Conservation (phyloP, 2,888 invertebrate genomes). For the Sminthurinus aureus region DNA sequence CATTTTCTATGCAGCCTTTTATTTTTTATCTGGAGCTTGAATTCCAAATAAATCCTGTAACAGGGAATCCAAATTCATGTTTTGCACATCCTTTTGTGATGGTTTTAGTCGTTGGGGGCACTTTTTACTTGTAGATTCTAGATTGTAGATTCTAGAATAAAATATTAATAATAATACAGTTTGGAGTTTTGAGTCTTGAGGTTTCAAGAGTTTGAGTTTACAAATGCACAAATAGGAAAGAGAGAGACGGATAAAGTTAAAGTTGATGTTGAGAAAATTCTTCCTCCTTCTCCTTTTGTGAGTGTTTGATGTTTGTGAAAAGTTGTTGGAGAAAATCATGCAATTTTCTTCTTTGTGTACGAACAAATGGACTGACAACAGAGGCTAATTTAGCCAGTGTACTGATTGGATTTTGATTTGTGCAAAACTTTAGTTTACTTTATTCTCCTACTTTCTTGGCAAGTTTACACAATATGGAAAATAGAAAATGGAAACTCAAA, state of each 20-base stretch:
- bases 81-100: too few species aligned
- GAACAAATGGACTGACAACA: constrained; percentile 34
- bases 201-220: not conserved
- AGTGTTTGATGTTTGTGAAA: not conserved
- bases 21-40: too few species aligned
- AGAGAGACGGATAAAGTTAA: not conserved
- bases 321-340: constrained; percentile 1
- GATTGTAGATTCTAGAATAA: too few species aligned
- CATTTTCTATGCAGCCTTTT: too few species aligned
- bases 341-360: constrained; percentile 9
- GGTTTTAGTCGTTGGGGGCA: too few species aligned
- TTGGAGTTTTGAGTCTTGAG: not conserved
- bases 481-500: constrained; percentile 17
- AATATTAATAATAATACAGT: too few species aligned
- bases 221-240: not conserved
- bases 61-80: too few species aligned
- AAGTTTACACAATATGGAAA: constrained; percentile 21
- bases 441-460: not conserved
- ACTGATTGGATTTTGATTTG: constrained; percentile 38
- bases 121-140: too few species aligned
- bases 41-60: too few species aligned
- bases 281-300: constrained; percentile 1
- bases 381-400: constrained; percentile 32
- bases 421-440: constrained; percentile 28
- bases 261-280: not conserved